phyloP scores from a whole-genome alignment of 2,113 vertebrate genomes.

The Mirza zaza region DNA sequence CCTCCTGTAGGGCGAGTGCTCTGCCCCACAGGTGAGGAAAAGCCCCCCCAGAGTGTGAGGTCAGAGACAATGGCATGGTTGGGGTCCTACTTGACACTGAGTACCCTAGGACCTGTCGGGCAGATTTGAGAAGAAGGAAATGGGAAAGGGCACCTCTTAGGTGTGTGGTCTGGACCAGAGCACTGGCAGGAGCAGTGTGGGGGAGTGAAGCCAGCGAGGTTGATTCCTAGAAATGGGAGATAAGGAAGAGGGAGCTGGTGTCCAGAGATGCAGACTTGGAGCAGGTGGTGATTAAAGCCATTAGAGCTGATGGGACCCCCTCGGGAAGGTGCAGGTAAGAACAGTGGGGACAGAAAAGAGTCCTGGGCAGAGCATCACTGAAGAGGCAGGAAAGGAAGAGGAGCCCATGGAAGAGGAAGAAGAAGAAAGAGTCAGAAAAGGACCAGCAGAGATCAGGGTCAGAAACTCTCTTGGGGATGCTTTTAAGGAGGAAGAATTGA shows the following conservation, averaged over 20 bases:
- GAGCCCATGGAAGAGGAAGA: neutral
- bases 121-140: neutral
- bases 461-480: neutral
- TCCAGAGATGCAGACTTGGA: neutral
- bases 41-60: neutral
- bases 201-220: neutral
- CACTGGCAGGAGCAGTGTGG: neutral
- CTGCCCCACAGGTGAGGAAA: neutral
- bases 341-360: neutral
- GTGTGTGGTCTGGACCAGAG: neutral
- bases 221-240: neutral
- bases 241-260: neutral
- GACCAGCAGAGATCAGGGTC: neutral
- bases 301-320: neutral
- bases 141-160: neutral
- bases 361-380: too few species aligned
- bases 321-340: neutral
- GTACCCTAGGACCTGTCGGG: too few species aligned
- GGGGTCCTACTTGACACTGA: neutral
- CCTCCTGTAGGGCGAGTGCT: neutral
- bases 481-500: neutral
- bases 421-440: neutral
- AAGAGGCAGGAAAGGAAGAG: neutral
- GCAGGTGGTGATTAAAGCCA: neutral
- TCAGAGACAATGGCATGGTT: neutral